Conservation (phyloP, 1,140 invertebrate genomes). For the Hesperophylax magnus region DNA sequence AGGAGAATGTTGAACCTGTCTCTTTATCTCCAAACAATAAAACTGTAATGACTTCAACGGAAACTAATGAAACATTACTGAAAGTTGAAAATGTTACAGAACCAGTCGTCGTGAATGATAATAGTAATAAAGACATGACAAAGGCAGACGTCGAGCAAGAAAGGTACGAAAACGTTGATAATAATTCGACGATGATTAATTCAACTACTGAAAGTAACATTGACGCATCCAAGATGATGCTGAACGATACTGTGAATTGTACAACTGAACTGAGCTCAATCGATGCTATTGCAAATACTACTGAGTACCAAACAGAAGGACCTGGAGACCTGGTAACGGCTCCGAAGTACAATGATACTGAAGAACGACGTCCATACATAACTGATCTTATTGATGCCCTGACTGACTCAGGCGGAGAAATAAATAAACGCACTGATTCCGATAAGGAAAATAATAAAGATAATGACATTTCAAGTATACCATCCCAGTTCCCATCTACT, state of each 20-base stretch:
- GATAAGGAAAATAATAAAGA: constrained; percentile 28
- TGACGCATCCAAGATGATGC: constrained; percentile 43
- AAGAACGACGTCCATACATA: constrained; percentile 45
- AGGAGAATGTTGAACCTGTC: not conserved
- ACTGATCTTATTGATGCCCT: constrained; percentile 27
- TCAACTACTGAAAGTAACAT: constrained; percentile 26
- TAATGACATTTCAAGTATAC: constrained; percentile 42
- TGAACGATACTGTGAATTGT: constrained; percentile 55
- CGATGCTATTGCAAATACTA: constrained; percentile 19
- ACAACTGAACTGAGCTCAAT: constrained; percentile 50
- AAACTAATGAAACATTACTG: not conserved
- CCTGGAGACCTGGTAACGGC: not conserved
- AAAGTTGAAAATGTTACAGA: not conserved
- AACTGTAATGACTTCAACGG: not conserved
- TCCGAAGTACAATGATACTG: constrained; percentile 46
- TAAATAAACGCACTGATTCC: constrained; percentile 25
- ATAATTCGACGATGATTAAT: not conserved
- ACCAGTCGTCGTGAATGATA: not conserved
- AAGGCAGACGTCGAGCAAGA: not conserved
- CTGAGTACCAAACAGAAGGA: constrained; percentile 25
- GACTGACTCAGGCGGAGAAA: constrained; percentile 2
- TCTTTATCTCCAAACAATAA: not conserved
- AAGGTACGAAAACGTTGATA: not conserved
- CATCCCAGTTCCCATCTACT: constrained; percentile 50
- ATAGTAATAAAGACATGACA: not conserved